These are phyloP conservation scores for Syrista parreyssii DNA, from an alignment of 2,888 invertebrate genomes.

Conservation along the genomic window DNA sequence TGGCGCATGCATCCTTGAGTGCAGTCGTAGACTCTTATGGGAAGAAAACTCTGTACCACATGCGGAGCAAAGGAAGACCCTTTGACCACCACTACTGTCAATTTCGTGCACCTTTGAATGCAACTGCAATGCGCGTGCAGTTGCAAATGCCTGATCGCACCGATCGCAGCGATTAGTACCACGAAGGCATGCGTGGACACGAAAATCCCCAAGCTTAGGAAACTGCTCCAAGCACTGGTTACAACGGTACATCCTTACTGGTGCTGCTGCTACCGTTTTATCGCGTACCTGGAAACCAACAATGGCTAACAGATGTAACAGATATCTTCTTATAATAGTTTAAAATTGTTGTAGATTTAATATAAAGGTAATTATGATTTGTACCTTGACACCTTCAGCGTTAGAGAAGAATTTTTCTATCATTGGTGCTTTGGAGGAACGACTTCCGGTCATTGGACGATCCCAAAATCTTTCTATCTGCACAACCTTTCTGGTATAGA, in stretches of 20 bases:
- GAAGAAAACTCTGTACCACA: constrained; percentile 77
- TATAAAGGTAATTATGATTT: background rate
- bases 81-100: constrained; percentile 44
- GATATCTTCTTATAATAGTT: background rate
- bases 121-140: constrained; percentile 70
- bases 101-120: constrained; percentile 73
- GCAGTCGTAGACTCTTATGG: constrained; percentile 75
- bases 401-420: constrained; percentile 64
- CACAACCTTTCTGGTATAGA: constrained; percentile 70
- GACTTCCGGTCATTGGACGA: constrained; percentile 31
- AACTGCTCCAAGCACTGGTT: constrained; percentile 67
- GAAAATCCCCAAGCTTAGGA: constrained; percentile 64
- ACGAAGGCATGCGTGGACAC: constrained; percentile 65
- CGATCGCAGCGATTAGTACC: constrained; percentile 58
- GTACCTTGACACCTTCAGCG: constrained; percentile 60
- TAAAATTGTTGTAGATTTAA: too few relatives aligned
- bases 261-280: constrained; percentile 41
- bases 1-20: constrained; percentile 80
- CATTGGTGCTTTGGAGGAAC: constrained; percentile 53
- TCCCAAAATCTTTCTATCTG: constrained; percentile 73
- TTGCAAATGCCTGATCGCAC: constrained; percentile 59
- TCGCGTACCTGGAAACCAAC: constrained; percentile 48
- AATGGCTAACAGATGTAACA: background rate
- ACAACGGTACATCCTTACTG: constrained; percentile 65
- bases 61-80: constrained; percentile 71